A percentile compares a stretch with the other conserved stretches of the same genome.
phyloP scores from a whole-genome alignment of 2,797 vertebrate genomes.

The Lateolabrax maculatus region DNA sequence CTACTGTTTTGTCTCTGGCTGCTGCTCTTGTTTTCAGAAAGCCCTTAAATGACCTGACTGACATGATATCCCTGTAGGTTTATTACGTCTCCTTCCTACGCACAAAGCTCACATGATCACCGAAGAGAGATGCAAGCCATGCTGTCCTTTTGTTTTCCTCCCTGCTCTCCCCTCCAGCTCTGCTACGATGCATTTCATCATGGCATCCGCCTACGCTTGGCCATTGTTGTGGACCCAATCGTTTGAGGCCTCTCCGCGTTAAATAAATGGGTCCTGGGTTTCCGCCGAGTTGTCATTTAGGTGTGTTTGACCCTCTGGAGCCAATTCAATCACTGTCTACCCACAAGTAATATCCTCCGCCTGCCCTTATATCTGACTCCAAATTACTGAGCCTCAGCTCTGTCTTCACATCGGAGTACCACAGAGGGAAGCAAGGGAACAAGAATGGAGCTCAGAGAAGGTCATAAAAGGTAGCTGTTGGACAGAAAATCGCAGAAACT shows the following conservation, averaged over 20 bases:
- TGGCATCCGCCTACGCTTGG: slow-evolving; percentile 35
- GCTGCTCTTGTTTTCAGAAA: neutral
- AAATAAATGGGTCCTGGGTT: slow-evolving; percentile 68
- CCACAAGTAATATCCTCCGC: slow-evolving; percentile 73
- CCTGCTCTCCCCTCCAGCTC: slow-evolving; percentile 42
- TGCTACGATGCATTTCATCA: slow-evolving; percentile 56
- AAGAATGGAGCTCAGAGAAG: slow-evolving; percentile 57
- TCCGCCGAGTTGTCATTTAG: slow-evolving; percentile 72
- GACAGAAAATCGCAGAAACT: slow-evolving; percentile 46
- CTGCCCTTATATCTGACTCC: slow-evolving; percentile 72
- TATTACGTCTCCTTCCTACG: slow-evolving; percentile 42
- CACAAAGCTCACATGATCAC: slow-evolving; percentile 47
- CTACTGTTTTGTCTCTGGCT: neutral
- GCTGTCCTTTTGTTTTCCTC: slow-evolving; percentile 50
- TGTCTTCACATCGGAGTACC: slow-evolving; percentile 56
- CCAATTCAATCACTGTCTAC: slow-evolving; percentile 78
- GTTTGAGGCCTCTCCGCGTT: slow-evolving; percentile 45
- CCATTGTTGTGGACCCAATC: neutral
- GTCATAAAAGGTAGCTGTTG: slow-evolving; percentile 58
- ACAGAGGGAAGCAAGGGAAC: slow-evolving; percentile 44
- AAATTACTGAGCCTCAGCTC: slow-evolving; percentile 67
- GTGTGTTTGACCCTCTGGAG: slow-evolving; percentile 77
- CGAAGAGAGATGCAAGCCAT: slow-evolving; percentile 25
- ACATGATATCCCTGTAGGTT: slow-evolving; percentile 31
- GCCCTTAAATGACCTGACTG: slow-evolving; percentile 37